Percentiles rank a stretch among this genome's conserved stretches.
Evolutionary conservation across 2,797 vertebrate species (phyloP).

Genomic region (Bufotes viridis): DNA sequence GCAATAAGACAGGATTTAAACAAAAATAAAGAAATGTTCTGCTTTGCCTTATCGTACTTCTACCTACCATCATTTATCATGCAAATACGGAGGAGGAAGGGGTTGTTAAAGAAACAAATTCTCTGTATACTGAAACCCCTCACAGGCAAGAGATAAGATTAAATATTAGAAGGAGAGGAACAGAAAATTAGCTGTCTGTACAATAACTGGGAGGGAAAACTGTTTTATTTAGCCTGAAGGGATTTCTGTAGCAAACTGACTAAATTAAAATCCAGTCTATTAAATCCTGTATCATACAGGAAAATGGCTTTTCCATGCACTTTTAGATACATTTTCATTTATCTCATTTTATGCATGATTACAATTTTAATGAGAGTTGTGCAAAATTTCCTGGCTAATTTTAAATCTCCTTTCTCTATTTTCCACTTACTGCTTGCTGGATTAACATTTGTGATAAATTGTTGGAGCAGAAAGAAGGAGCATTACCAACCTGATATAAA

Average conservation of each 20-base stretch:
- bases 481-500: slow-evolving; percentile 78
- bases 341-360: slow-evolving; percentile 96
- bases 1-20: slow-evolving; percentile 73
- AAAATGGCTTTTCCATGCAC: slow-evolving; percentile 86
- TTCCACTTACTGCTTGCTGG: slow-evolving; percentile 76
- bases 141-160: slow-evolving; percentile 80
- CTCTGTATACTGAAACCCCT: slow-evolving; percentile 77
- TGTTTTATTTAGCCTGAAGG: slow-evolving; percentile 85
- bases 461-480: slow-evolving; percentile 77
- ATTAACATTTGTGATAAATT: slow-evolving; percentile 88
- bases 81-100: slow-evolving; percentile 79
- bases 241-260: slow-evolving; percentile 86
- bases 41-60: slow-evolving; percentile 72
- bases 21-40: slow-evolving; percentile 80
- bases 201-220: slow-evolving; percentile 81
- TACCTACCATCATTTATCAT: slow-evolving; percentile 80
- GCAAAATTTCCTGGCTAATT: slow-evolving; percentile 87
- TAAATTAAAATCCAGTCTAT: slow-evolving; percentile 94
- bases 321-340: slow-evolving; percentile 90
- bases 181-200: slow-evolving; percentile 84
- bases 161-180: slow-evolving; percentile 79
- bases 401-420: slow-evolving; percentile 79
- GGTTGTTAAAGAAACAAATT: slow-evolving; percentile 83
- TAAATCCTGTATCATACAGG: slow-evolving; percentile 87
- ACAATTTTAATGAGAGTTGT: slow-evolving; percentile 94